Conservation (phyloP, 2,113 vertebrate species). For the Sylvilagus bachmani region DNA sequence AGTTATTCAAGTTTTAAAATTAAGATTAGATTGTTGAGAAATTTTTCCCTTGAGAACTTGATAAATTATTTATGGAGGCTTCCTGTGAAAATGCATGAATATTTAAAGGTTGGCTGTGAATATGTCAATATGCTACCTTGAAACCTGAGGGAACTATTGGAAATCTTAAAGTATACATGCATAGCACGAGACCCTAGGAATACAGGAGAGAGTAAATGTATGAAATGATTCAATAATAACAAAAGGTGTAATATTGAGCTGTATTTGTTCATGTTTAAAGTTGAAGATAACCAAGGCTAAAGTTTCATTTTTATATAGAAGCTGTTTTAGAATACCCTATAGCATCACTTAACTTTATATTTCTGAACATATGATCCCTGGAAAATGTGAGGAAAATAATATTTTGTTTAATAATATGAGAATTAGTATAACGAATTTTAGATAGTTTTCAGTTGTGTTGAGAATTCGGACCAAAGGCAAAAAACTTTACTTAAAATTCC, state of each 20-base stretch:
- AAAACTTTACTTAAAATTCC: not conserved
- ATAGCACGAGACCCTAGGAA: not conserved
- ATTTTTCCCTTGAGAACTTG: not conserved
- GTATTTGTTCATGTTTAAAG: conserved; percentile 16
- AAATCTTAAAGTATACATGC: not conserved
- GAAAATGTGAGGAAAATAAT: not conserved
- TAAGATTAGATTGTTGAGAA: conserved; percentile 19
- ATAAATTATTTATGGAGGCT: conserved; percentile 46
- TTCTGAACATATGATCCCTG: not conserved
- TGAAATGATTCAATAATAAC: conserved; percentile 28
- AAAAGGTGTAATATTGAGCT: not conserved
- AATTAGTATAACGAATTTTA: not conserved
- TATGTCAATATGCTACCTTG: conserved; percentile 1
- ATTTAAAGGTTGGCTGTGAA: conserved; percentile 30
- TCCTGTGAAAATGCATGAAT: conserved; percentile 55
- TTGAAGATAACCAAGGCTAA: not conserved
- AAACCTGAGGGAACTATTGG: conserved; percentile 34
- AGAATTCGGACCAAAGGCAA: not conserved
- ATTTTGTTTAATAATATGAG: not conserved
- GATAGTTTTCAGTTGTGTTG: not conserved
- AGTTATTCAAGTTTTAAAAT: not conserved
- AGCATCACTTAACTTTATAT: not conserved
- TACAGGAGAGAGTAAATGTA: not conserved
- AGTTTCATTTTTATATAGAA: not conserved
- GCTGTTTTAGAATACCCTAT: not conserved